Evolutionary conservation across 2,888 invertebrate species (phyloP).

Genomic region (Latrodectus hesperus): DNA sequence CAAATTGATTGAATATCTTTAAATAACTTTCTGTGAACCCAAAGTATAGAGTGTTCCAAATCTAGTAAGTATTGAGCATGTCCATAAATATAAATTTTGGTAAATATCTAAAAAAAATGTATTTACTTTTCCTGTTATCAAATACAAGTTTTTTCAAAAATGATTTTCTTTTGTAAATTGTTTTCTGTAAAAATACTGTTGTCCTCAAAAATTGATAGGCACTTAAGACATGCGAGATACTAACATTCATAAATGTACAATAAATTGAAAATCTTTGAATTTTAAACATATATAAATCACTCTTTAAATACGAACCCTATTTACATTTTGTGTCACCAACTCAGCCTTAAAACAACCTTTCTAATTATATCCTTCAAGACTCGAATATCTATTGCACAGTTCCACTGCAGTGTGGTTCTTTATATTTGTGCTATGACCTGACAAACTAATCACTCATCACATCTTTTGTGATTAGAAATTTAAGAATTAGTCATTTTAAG

Average conservation of each 20-base stretch:
- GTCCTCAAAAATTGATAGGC: background rate
- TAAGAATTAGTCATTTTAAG: too few relatives aligned
- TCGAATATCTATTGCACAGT: conserved; percentile 52
- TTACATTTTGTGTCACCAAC: conserved; percentile 39
- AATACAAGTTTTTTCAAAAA: background rate
- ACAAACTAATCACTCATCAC: background rate
- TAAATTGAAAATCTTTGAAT: conserved; percentile 41
- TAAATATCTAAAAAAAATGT: too few relatives aligned
- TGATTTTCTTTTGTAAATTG: background rate
- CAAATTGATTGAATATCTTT: too few relatives aligned
- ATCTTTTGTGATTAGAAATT: too few relatives aligned
- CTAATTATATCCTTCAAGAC: background rate
- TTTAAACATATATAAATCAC: conserved; percentile 33
- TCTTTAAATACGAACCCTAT: conserved; percentile 44
- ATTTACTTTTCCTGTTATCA: too few relatives aligned
- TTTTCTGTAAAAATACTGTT: background rate
- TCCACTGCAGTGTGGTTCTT: conserved; percentile 26
- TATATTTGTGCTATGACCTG: background rate
- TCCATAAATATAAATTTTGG: too few relatives aligned
- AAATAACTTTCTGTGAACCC: too few relatives aligned
- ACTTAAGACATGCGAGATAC: conserved; percentile 6
- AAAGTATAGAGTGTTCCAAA: too few relatives aligned
- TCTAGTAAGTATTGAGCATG: too few relatives aligned
- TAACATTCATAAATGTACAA: conserved; percentile 47
- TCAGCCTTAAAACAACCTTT: background rate